Evolutionary conservation across 2,113 vertebrate genomes (phyloP), one percentile per base, ranked within the genome.

Genomic region (Phodopus roborovskii): DNA sequence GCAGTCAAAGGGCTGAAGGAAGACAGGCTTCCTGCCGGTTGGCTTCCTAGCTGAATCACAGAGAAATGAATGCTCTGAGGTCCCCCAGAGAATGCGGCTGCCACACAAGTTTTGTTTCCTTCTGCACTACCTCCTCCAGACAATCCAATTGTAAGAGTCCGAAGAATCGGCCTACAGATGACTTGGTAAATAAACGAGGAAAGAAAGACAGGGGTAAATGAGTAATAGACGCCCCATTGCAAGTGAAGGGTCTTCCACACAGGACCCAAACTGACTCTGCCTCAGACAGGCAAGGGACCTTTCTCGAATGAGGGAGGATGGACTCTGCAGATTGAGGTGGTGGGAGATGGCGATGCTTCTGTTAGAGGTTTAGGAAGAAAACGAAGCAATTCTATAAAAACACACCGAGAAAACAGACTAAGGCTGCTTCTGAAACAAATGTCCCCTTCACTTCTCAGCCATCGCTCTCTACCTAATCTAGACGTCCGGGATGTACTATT

Each of bases 101-200:
- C 92, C 94, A 91, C 95, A 91, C 73, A 90, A 94, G 64, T 36
- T 97, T 92, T 97, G 56, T 64, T 81, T 92, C 79, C 81, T 93
- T 85, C 78, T 68, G 94, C 88, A 77, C 58, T 62, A n/a, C 92
- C 93, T 96, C 84, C 92, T 94, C 39, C n/a, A 85, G n/a, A 92
- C 92, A 93, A 68, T 68, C 83, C 75, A 92, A 39, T 93, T 94
- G 85, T 66, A 84, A 91, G 87, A 79, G 74, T 68, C 64, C 36
- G 28, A 91, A 84, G 71, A 93, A 88, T 56, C 28, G 7, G 28
- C 26, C 42, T 73, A 5, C 2, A 60, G 66, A 28, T 82, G 42
- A 39, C 70, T 89, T 83, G 83, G 48, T 30, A 66, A 73, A 36
- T 10, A 39, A 39, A 39, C 30, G 4, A 94, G 74, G 84, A 86